Conservation (phyloP, 2,797 vertebrate species). For the Denticeps clupeoides region DNA sequence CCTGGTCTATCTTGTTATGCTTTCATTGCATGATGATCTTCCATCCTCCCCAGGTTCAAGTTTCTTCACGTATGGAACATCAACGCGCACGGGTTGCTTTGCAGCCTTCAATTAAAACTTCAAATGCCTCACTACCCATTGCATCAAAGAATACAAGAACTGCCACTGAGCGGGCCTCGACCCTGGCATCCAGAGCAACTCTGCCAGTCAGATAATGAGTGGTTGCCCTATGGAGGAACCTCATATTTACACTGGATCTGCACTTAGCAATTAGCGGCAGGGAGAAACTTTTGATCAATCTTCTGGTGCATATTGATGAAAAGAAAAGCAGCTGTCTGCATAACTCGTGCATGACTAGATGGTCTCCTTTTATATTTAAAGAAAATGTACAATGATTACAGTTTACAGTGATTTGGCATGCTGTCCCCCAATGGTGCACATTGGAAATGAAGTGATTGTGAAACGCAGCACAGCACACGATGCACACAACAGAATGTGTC, state of each 20-base stretch:
- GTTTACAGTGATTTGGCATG: too few species aligned
- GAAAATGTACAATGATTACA: too few species aligned
- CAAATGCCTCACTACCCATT: neutral
- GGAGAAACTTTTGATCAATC: constrained; percentile 9
- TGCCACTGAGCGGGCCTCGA: neutral
- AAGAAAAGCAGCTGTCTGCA: too few species aligned
- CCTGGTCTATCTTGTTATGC: neutral
- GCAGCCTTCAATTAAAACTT: neutral
- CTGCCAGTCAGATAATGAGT: constrained; percentile 10
- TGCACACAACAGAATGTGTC: too few species aligned
- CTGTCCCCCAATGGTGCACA: too few species aligned
- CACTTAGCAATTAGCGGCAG: constrained; percentile 14
- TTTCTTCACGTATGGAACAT: neutral
- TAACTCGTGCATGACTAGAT: too few species aligned
- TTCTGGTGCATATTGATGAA: neutral
- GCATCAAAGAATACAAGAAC: neutral
- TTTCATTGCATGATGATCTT: neutral
- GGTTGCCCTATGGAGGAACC: constrained; percentile 9
- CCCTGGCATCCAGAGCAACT: neutral
- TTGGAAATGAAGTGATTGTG: too few species aligned
- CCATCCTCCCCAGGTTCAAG: neutral
- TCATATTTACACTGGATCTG: constrained; percentile 17
- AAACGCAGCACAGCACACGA: too few species aligned
- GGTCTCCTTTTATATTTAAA: too few species aligned
- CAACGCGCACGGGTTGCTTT: neutral